Evolutionary conservation across 1,140 invertebrate genomes (phyloP).

Genomic region (Calosoma granatense): DNA sequence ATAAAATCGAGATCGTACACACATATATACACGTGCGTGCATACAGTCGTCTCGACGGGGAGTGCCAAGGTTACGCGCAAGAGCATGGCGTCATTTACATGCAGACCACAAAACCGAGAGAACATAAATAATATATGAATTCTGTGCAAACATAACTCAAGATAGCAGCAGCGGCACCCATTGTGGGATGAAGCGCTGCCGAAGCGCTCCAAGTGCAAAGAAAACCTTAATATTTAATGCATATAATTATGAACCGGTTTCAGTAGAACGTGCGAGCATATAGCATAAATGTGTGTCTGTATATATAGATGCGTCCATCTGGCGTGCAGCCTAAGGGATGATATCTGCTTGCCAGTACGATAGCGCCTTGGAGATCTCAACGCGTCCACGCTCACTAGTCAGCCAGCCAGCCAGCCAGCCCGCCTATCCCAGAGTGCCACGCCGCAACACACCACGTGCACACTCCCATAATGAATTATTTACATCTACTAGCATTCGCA

Average conservation of each 20-base stretch:
- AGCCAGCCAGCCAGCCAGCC: too few species aligned
- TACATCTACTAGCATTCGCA: not conserved
- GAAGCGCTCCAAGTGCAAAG: not conserved
- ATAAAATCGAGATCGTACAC: not conserved
- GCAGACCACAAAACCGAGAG: conserved; percentile 5
- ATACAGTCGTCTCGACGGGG: not conserved
- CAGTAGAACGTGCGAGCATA: not conserved
- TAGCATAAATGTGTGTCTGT: not conserved
- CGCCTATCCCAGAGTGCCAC: too few species aligned
- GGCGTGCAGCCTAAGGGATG: not conserved
- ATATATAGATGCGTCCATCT: not conserved
- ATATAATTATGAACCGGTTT: not conserved
- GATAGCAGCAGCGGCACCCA: not conserved
- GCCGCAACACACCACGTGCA: too few species aligned
- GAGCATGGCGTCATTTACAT: conserved; percentile 1
- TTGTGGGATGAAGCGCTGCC: not conserved
- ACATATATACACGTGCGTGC: not conserved
- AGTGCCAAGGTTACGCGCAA: not conserved
- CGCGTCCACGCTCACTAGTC: too few species aligned
- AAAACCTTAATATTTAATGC: not conserved
- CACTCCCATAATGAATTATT: not conserved
- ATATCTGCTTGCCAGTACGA: not conserved
- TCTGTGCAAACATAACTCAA: conserved; percentile 9
- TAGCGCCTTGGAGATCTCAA: not conserved
- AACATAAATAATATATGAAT: conserved; percentile 7